Conservation (phyloP, 2,888 invertebrate genomes). For the Hirtodrosophila trivittata region DNA sequence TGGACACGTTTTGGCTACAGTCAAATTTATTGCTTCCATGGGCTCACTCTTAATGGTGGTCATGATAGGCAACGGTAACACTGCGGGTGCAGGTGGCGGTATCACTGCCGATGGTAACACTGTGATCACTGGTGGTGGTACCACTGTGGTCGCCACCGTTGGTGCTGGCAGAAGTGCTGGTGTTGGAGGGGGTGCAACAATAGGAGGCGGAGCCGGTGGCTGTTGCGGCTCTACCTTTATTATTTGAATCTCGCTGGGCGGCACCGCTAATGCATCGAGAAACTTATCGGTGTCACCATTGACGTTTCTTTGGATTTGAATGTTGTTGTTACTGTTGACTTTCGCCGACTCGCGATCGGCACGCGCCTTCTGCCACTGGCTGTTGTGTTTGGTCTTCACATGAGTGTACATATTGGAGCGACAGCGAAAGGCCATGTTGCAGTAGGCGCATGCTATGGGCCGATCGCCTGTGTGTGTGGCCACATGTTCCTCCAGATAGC, state of each 20-base stretch:
- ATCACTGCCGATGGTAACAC: background rate
- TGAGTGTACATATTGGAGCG: constrained; percentile 73
- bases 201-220: constrained; percentile 3
- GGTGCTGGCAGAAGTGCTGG: background rate
- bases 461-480: constrained; percentile 70
- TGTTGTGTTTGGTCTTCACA: constrained; percentile 65
- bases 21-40: constrained; percentile 61
- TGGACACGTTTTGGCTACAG: constrained; percentile 41
- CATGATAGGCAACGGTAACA: constrained; percentile 4
- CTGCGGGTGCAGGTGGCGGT: background rate
- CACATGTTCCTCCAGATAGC: constrained; percentile 69
- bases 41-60: constrained; percentile 38
- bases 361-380: constrained; percentile 67
- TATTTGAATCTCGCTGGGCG: constrained; percentile 5
- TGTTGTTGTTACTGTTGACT: constrained; percentile 48
- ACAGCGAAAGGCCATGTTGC: constrained; percentile 71
- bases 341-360: constrained; percentile 69
- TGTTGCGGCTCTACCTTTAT: constrained; percentile 3
- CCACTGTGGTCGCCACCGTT: background rate
- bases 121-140: too few species aligned
- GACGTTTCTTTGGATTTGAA: constrained; percentile 44
- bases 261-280: constrained; percentile 20
- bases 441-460: constrained; percentile 66
- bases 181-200: background rate
- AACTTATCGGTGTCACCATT: constrained; percentile 47